Base-by-base conservation (phyloP, 2,888 invertebrate genomes). In the Beris chalybata region DNA sequence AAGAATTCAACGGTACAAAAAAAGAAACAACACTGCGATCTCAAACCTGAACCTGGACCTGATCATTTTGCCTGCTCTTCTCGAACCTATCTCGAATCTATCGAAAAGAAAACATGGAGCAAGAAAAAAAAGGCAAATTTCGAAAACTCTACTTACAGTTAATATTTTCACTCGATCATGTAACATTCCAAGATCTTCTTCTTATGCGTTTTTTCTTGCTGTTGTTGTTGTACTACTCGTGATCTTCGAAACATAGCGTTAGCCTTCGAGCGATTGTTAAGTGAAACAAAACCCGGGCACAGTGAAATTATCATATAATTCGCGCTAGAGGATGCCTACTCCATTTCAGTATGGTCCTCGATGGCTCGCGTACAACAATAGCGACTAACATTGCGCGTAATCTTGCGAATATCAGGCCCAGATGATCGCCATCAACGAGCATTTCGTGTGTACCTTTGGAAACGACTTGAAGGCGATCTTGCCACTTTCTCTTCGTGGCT, bases 401-500 rank as follows among this genome's bases (percentile, higher is more conserved):
- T 58, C 58, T 58, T 58, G 58, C 58, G 47, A 22, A 38, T 29
- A 58, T 58, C 30, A 29, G 15, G 31, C 55, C 55, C n/a, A 31
- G 55, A 55, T 54, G 54, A 54, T 54, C 54, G n/a, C 11, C 9
- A 54, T 30, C 22, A 31, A 5, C 32, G n/a, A 4, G 54, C 13
- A 11, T 15, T 43, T 56, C 45, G 30, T 58, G 12, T 12, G 45
- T 15, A 58, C 15, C 45, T 13, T 38, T 13, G 6, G 53, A 53
- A 63, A 59, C 59, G 29, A 45, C 9, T 64, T 31, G 47, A 59
- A 67, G 64, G 53, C 59, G 38, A 43, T 56, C 47, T 67, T 65
- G 44, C 65, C 68, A 68, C 68, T 68, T 68, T 68, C 68, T 68
- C 68, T 68, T 68, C 64, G 65, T 65, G 68, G 45, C 65, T 56